Evolutionary conservation across 2,888 invertebrate genomes (phyloP).

Genomic region (Craniophora ligustri): DNA sequence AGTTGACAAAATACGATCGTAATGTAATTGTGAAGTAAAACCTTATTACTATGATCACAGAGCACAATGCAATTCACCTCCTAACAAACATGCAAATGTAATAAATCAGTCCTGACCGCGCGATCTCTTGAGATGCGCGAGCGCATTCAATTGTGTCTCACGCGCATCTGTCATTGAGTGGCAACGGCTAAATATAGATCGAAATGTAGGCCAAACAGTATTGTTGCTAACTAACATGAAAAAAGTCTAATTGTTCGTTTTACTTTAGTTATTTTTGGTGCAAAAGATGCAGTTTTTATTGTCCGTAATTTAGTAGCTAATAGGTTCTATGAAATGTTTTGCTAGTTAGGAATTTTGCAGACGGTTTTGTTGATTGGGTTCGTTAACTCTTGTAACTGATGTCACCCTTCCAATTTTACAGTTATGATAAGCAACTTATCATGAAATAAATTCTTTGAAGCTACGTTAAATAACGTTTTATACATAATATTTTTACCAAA

Average conservation of each 20-base stretch:
- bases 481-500: too few species aligned
- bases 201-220: slow-evolving; percentile 43
- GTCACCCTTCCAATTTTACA: not conserved
- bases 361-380: slow-evolving; percentile 15
- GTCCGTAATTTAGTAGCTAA: not conserved
- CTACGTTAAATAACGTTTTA: too few species aligned
- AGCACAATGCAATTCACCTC: slow-evolving; percentile 24
- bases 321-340: not conserved
- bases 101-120: slow-evolving; percentile 48
- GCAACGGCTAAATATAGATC: slow-evolving; percentile 48
- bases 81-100: slow-evolving; percentile 43
- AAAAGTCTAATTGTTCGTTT: slow-evolving; percentile 18
- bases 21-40: not conserved
- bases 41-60: slow-evolving; percentile 3
- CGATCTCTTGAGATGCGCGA: slow-evolving; percentile 37
- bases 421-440: too few species aligned
- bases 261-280: slow-evolving; percentile 31
- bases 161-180: slow-evolving; percentile 47
- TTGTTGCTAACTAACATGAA: slow-evolving; percentile 28
- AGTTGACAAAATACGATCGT: too few species aligned
- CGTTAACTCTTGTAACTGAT: slow-evolving; percentile 8
- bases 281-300: slow-evolving; percentile 39
- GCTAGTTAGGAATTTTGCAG: not conserved
- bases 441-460: too few species aligned
- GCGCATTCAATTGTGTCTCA: slow-evolving; percentile 46